Percentiles rank a stretch among this genome's conserved stretches.
phyloP scores from a whole-genome alignment of 2,888 invertebrate species.

The Epinotia demarniana region DNA sequence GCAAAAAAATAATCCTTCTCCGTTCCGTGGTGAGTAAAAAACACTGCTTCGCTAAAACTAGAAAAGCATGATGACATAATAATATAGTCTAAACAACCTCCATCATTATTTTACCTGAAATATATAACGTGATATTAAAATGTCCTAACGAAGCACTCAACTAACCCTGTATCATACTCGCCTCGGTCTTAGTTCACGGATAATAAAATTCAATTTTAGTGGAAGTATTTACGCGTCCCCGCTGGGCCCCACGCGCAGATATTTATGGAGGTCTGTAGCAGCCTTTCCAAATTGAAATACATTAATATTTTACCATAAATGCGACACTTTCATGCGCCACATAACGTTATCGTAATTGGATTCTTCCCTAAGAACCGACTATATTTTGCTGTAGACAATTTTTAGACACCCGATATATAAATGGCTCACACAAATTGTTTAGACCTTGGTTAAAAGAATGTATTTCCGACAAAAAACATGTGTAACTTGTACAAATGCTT shows the following conservation, averaged over 20 bases:
- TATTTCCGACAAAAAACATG: no score
- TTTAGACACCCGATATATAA: conserved; percentile 4
- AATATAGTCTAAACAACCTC: background rate
- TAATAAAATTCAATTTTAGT: conserved; percentile 82
- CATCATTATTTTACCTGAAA: background rate
- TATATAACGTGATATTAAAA: background rate
- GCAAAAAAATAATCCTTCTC: no score
- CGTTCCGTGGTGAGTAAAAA: background rate
- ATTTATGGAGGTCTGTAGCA: conserved; percentile 83
- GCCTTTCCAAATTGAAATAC: conserved; percentile 83
- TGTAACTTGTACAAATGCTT: no score
- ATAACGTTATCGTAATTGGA: conserved; percentile 84
- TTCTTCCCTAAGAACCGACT: conserved; percentile 76
- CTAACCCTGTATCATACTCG: conserved; percentile 3
- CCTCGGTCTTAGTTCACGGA: conserved; percentile 63
- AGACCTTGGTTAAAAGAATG: no score
- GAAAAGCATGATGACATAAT: background rate
- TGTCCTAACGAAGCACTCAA: background rate
- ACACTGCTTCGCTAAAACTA: background rate
- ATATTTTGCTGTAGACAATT: conserved; percentile 46
- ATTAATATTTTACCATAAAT: conserved; percentile 85
- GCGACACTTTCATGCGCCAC: conserved; percentile 83
- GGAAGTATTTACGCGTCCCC: conserved; percentile 80
- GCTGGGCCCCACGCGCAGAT: conserved; percentile 73
- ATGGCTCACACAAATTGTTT: background rate